Evolutionary conservation across 2,888 invertebrate species (phyloP), one percentile per base, ranked within the genome.

Genomic region (Dichetophora obliterata): DNA sequence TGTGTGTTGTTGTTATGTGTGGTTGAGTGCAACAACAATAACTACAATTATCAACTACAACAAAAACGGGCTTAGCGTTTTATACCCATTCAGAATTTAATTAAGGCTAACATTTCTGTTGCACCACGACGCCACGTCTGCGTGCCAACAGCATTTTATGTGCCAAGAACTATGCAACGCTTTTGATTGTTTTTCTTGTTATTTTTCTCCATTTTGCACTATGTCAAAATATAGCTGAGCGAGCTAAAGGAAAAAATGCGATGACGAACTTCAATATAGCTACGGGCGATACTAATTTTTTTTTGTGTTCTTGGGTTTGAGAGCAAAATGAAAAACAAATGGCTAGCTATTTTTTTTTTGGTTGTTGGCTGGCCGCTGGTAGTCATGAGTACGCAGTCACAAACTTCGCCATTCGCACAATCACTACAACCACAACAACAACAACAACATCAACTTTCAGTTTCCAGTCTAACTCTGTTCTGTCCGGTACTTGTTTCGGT

Each of bases 201-300:
- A n/a, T n/a, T n/a, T n/a, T n/a, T n/a, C n/a, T 43, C 27, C 19
- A 19, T 16, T 24, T 48, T 68, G 11, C 48, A 16, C 24, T 5
- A 24, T 68, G 14, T 1, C 3, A 50, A 50, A 68, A 4, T n/a
- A 34, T 34, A 63, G 63, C 16, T 0, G 77, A 80, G 77, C 73
- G 75, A n/a, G n/a, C 66, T 54, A 43, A 4, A n/a, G 22, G 57
- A 75, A 77, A 43, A 43, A 43, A 70, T 77, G 69, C 34, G 43
- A 69, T 48, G 71, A 79, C 76, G 54, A 74, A 71, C 77, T 75
- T 75, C 73, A 75, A 78, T 75, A 75, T 74, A 77, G 75, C 74
- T 77, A 76, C 76, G 9, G 31, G 31, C 61, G 69, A 66, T 76
- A 76, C 72, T 76, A n/a, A n/a, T n/a, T 80, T 75, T 75, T 68